Evolutionary conservation across 2,797 vertebrate species (phyloP), one percentile per base, ranked within the genome.

Genomic region (Ctenochaetus hawaiiensis): DNA sequence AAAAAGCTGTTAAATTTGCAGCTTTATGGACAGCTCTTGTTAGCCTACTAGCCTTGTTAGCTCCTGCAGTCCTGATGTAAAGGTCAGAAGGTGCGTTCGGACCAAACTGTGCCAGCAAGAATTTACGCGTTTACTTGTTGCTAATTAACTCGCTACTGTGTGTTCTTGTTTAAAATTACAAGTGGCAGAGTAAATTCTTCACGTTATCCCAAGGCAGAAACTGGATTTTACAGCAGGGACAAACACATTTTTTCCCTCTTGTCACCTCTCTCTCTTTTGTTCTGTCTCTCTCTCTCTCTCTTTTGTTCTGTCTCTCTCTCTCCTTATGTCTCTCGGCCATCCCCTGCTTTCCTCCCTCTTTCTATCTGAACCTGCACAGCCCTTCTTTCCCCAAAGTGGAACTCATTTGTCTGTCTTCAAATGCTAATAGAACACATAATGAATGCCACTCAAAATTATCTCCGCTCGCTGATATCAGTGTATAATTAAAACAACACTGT

Each of bases 401-500:
- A 78, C 74, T 92, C 81, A 90, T 90, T 84, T 87, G 83, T 84
- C 81, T 74, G 62, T 82, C 82, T 89, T 85, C 78, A 80, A 77
- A 85, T 72, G 74, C 88, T 85, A 86, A 92, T 84, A 65, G 64
- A 67, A 64, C 53, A 83, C 81, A 86, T 78, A 83, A 90, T 84
- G 75, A 83, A 85, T 80, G 90, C 83, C 91, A 90, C 86, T 93
- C 89, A 92, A 79, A 88, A 57, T 86, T 69, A 87, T 86, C 89
- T 84, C 72, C 63, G 3, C 65, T 61, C 9, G 6, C 78, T 85
- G 85, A 90, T 93, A 91, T 89, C 78, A 69, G 79, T 53, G 65
- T 77, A 67, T 87, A 92, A 93, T 94, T 93, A 92, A 91, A 92
- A 92, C 88, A 90, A 88, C 83, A 85, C 80, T 76, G 84, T 77